Percentiles rank a stretch among this genome's conserved stretches.
phyloP scores from a whole-genome alignment of 2,888 invertebrate genomes.

The Leucozona laternaria region DNA sequence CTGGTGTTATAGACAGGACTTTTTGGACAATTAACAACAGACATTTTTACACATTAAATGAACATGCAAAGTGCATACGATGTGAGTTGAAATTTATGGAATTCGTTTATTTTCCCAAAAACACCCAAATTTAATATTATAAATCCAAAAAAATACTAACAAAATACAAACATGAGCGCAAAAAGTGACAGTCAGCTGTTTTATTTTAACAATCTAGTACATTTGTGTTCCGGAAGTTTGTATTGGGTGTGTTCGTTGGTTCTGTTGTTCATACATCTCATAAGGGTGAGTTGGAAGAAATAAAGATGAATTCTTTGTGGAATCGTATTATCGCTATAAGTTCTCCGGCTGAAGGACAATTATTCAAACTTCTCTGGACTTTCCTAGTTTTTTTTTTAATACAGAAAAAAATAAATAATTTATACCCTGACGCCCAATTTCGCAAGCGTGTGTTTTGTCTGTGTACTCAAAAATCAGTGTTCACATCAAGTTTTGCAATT shows the following conservation, averaged over 20 bases:
- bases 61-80: neutral
- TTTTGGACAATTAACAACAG: constrained; percentile 60
- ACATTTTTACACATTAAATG: neutral
- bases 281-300: constrained; percentile 1
- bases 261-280: neutral
- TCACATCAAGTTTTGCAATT: too few species aligned
- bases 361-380: too few species aligned
- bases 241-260: neutral
- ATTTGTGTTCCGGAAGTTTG: neutral
- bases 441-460: too few species aligned
- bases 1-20: constrained; percentile 79
- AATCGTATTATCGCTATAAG: too few species aligned
- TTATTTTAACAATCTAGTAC: neutral
- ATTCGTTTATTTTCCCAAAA: neutral
- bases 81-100: neutral
- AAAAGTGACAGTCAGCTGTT: constrained; percentile 16
- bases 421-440: too few species aligned
- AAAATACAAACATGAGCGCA: neutral
- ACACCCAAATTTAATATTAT: neutral
- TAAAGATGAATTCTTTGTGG: too few species aligned
- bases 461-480: too few species aligned
- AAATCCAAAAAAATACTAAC: neutral
- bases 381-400: too few species aligned
- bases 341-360: too few species aligned
- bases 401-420: too few species aligned